A percentile compares a stretch with the other conserved stretches of the same genome.
Conservation (phyloP, 2,888 invertebrate genomes). For the Acleris holmiana region DNA sequence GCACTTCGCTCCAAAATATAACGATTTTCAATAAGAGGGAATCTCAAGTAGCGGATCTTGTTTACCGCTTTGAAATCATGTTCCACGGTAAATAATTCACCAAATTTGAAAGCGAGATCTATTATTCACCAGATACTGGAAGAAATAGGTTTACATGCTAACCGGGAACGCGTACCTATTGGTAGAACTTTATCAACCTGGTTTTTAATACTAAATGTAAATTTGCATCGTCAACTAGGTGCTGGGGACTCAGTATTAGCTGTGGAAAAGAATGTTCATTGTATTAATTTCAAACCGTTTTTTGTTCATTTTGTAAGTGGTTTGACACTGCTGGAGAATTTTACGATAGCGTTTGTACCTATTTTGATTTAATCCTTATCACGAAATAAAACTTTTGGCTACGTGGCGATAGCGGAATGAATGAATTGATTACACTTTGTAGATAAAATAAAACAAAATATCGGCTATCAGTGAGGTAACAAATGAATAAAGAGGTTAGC, state of each 20-base stretch:
- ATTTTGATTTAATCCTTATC: not conserved
- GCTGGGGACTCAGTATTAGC: not conserved
- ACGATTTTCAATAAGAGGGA: slow-evolving; percentile 42
- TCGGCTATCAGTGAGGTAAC: no score
- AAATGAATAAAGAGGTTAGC: no score
- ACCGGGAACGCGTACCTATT: slow-evolving; percentile 15
- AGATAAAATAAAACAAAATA: no score
- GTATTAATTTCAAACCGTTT: not conserved
- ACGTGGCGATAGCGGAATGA: no score
- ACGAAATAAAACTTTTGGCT: no score
- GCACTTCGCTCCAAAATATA: slow-evolving; percentile 46
- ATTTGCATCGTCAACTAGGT: not conserved
- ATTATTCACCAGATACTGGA: slow-evolving; percentile 22
- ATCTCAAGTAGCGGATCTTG: slow-evolving; percentile 1
- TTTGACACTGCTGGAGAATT: slow-evolving; percentile 12
- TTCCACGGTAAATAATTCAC: slow-evolving; percentile 16
- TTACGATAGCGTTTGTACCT: slow-evolving; percentile 14
- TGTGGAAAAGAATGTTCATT: slow-evolving; percentile 9
- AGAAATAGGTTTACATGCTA: slow-evolving; percentile 14
- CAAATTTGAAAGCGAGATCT: slow-evolving; percentile 13
- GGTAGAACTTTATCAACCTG: slow-evolving; percentile 10
- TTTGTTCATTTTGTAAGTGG: slow-evolving; percentile 8
- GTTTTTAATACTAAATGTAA: slow-evolving; percentile 13
- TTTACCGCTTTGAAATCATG: slow-evolving; percentile 13
- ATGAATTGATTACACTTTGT: no score